phyloP scores from a whole-genome alignment of 2,113 vertebrate species.

The Amphiprion ocellaris region DNA sequence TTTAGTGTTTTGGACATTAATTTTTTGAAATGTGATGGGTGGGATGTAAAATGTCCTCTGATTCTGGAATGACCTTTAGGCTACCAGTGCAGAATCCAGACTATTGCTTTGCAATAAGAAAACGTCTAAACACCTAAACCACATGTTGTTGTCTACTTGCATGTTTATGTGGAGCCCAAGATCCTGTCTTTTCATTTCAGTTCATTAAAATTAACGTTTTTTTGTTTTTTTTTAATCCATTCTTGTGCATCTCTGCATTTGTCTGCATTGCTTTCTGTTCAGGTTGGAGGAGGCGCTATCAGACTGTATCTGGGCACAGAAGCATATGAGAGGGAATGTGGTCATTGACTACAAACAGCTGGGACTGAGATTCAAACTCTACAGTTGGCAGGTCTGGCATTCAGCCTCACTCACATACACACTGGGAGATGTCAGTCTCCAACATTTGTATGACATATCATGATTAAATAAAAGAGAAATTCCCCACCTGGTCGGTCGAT shows the following conservation, averaged over 20 bases:
- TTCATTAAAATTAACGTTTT: no score
- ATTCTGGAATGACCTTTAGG: no score
- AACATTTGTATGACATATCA: neutral
- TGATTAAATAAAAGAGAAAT: neutral
- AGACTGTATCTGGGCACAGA: slow-evolving; percentile 88
- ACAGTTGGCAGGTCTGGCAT: slow-evolving; percentile 90
- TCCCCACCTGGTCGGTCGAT: slow-evolving; percentile 1
- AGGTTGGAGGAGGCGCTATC: slow-evolving; percentile 89
- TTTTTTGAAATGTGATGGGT: no score
- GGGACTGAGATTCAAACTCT: slow-evolving; percentile 89
- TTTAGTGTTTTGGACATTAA: no score
- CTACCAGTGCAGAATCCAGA: no score
- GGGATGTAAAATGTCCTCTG: no score
- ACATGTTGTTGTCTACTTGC: no score
- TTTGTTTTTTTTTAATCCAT: neutral
- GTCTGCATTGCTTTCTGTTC: neutral
- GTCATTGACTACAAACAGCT: slow-evolving; percentile 93
- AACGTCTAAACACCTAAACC: no score
- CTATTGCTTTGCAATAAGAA: no score
- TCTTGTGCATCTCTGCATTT: neutral
- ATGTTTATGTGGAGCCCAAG: no score
- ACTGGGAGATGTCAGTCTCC: neutral
- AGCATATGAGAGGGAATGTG: slow-evolving; percentile 86
- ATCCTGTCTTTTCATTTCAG: no score
- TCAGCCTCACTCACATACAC: neutral